Base-by-base conservation (phyloP, 2,888 invertebrate genomes). In the Cephonodes hylas region DNA sequence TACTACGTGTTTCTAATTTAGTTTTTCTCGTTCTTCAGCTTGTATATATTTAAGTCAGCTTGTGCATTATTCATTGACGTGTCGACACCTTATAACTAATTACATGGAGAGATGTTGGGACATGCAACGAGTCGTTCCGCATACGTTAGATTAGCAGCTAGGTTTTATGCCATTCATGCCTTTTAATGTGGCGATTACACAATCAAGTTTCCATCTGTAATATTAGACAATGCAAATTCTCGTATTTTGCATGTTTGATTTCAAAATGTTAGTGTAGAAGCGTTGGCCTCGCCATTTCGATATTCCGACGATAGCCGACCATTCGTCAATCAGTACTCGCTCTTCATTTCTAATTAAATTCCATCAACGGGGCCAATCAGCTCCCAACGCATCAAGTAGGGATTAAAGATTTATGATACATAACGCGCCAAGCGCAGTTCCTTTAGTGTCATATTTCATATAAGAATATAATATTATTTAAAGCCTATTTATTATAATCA, bases 261-360 rank as follows among this genome's bases (percentile, higher is more conserved):
- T 48, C n/a, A 48, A 6, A 15, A 31, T 31, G 10, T 38, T 18
- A 53, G 10, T 31, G 23, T 25, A 18, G 53, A 8, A 53, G 18
- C 53, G 27, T 4, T 18, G 31, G 53, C 18, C 31, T 53, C 15
- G 18, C 31, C 18, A 18, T 53, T 53, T 58, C 25, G 58, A 58
- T 42, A 42, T 58, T 25, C 53, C 61, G 71, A 70, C 68, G 74
- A 74, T 72, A 71, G 31, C 53, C 66, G 67, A 64, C 73, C 62
- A 71, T 76, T 76, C 70, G 71, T 74, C 75, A 79, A 75, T 76
- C 75, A 77, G 64, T 68, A 69, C 64, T 70, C 68, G 72, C 76
- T 72, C 65, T 67, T 73, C 73, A 76, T 71, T 79, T 75, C 71
- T 77, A 80, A 84, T 83, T 80, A 78, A 75, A 81, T 80, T 80